A percentile compares a stretch with the other conserved stretches of the same genome.
Conservation (phyloP, 2,888 invertebrate genomes). For the Stomorhina lunata region DNA sequence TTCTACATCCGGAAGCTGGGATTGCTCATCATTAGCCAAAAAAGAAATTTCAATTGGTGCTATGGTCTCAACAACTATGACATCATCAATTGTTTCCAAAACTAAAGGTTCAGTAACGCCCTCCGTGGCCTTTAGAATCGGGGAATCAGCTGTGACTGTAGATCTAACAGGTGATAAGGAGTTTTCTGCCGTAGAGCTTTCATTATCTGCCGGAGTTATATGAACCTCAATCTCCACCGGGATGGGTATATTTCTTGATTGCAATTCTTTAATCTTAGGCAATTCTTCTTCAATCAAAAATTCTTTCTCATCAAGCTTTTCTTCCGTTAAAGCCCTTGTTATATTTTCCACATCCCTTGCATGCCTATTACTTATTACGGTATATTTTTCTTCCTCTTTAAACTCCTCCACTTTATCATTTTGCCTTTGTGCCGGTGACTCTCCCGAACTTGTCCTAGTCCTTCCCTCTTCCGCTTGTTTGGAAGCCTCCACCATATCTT, state of each 20-base stretch:
- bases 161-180: neutral
- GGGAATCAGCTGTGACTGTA: neutral
- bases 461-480: neutral
- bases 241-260: neutral
- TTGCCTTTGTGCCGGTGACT: conserved; percentile 24
- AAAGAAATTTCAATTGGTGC: neutral
- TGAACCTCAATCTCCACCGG: conserved; percentile 44
- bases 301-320: neutral
- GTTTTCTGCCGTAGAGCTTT: neutral
- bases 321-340: too few species aligned
- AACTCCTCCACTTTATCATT: neutral
- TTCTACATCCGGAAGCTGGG: neutral
- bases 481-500: neutral
- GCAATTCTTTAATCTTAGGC: too few species aligned
- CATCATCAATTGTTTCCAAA: neutral
- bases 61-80: neutral
- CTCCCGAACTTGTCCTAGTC: conserved; percentile 16
- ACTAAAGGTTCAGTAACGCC: neutral
- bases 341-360: too few species aligned
- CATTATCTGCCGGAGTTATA: neutral
- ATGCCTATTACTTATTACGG: neutral
- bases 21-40: neutral
- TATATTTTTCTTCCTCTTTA: neutral
- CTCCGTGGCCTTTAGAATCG: neutral
- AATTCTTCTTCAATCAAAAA: too few species aligned